Evolutionary conservation across 2,888 invertebrate species (phyloP).

Genomic region (Nemoura dubitans): DNA sequence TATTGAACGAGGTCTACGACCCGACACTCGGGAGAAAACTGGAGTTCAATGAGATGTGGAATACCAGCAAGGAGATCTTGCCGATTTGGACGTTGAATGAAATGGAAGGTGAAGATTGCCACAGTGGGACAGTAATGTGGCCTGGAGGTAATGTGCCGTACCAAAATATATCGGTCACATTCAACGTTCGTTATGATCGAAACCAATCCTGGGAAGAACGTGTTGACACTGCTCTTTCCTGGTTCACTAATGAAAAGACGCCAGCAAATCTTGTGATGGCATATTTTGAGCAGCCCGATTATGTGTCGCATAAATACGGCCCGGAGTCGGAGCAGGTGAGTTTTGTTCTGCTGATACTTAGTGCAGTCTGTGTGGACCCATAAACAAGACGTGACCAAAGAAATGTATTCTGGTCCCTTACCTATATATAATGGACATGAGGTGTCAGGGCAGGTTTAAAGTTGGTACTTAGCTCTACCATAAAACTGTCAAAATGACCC

Average conservation of each 20-base stretch:
- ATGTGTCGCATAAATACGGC: slow-evolving; percentile 69
- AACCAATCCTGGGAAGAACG: slow-evolving; percentile 63
- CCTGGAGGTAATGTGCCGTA: slow-evolving; percentile 69
- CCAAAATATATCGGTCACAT: slow-evolving; percentile 62
- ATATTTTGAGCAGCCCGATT: slow-evolving; percentile 78
- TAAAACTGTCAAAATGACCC: no score
- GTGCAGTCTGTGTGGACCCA: no score
- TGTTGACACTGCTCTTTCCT: slow-evolving; percentile 67
- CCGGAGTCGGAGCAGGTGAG: slow-evolving; percentile 61
- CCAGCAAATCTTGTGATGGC: slow-evolving; percentile 75
- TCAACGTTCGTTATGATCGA: slow-evolving; percentile 59
- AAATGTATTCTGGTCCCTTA: no score
- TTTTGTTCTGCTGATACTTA: no score
- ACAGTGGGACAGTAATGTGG: slow-evolving; percentile 77
- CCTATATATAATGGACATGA: no score
- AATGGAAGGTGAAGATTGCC: slow-evolving; percentile 61
- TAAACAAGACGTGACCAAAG: no score
- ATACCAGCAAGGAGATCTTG: slow-evolving; percentile 64
- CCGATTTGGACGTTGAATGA: slow-evolving; percentile 72
- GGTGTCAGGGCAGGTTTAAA: no score
- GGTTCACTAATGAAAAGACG: slow-evolving; percentile 62
- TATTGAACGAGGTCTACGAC: slow-evolving; percentile 71
- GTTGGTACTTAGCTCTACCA: no score
- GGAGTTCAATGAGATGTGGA: slow-evolving; percentile 63
- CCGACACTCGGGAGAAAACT: slow-evolving; percentile 55